Evolutionary conservation across 2,888 invertebrate genomes (phyloP).

Genomic region (Gortyna flavago): DNA sequence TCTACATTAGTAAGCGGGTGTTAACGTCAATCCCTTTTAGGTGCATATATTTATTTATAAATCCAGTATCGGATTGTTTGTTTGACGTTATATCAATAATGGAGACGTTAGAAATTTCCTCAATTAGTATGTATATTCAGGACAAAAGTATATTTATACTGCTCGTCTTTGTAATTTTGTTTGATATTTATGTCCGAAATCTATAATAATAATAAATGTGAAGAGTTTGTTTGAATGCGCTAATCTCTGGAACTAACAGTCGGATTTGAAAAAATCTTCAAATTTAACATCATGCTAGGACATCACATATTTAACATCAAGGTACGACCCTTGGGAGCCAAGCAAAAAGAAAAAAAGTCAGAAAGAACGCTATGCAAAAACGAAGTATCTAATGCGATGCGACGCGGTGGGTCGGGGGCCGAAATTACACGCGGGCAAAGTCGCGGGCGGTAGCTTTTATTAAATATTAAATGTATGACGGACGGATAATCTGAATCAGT

Average conservation of each 20-base stretch:
- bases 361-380: not conserved
- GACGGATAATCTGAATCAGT: not conserved
- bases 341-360: not conserved
- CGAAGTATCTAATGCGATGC: not conserved
- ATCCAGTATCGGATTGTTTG: constrained; percentile 1
- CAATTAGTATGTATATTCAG: not conserved
- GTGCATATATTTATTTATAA: constrained; percentile 24
- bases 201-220: not conserved
- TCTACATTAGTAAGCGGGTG: constrained; percentile 21
- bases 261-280: not conserved
- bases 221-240: not conserved
- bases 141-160: not conserved
- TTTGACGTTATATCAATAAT: not conserved
- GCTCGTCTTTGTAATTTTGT: not conserved
- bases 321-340: not conserved
- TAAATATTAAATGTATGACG: not conserved
- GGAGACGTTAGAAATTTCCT: constrained; percentile 17
- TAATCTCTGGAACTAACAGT: not conserved
- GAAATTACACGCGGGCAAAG: not conserved
- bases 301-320: not conserved
- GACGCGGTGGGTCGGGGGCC: not conserved
- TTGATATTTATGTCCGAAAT: not conserved
- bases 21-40: constrained; percentile 6
- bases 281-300: too few relatives aligned
- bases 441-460: not conserved